Base-by-base conservation (phyloP, 2,113 vertebrate species). In the Clarias magur region DNA sequence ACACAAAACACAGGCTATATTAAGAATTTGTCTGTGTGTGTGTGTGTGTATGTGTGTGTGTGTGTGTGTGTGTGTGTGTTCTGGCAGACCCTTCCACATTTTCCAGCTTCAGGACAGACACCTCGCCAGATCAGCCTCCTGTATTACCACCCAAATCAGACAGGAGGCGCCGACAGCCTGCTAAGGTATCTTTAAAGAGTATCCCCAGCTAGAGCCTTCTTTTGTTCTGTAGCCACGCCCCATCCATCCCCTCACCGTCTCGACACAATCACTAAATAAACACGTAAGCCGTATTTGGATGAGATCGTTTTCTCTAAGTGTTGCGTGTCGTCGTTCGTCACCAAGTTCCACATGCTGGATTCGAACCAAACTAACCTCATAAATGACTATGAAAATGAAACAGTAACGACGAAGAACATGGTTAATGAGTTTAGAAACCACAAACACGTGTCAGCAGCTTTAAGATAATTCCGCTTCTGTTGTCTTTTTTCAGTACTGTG, bases 91-190 rank as follows among this genome's bases (percentile, higher is more conserved):
- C 96, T 15, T 88, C 93, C 0, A 90, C 95, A 1, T 91, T 95
- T 86, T 48, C 91, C 9, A 42, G 59, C 30, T 92, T 90, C 25
- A 25, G 68, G 0, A 80, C 57, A 0, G 88, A 92, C 16, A 73
- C 10, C 72, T 84, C 91, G 0, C 75, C 25, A 0, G 91, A 94
- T 16, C 9, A 82, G 84, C 96, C 96, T 17, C 97, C 96, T 9
- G 84, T 94, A 76, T 93, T 97, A 17, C 97, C 97, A 0, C 97
- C 96, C 17, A 97, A 97, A 91, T 94, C 93, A 38, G 94, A 94
- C 48, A 95, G 93, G 88, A 94, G 92, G 88, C 90, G 85, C 4
- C 88, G 70, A 15, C n/a, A 83, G 17, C 88, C 76, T 27, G 62
- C 70, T 11, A 85, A 88, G 88, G 88, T 91, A 56, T 3, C 25